These are phyloP conservation scores for Dicyrtoma fusca DNA, from an alignment of 2,888 invertebrate species.

Conservation along the genomic window DNA sequence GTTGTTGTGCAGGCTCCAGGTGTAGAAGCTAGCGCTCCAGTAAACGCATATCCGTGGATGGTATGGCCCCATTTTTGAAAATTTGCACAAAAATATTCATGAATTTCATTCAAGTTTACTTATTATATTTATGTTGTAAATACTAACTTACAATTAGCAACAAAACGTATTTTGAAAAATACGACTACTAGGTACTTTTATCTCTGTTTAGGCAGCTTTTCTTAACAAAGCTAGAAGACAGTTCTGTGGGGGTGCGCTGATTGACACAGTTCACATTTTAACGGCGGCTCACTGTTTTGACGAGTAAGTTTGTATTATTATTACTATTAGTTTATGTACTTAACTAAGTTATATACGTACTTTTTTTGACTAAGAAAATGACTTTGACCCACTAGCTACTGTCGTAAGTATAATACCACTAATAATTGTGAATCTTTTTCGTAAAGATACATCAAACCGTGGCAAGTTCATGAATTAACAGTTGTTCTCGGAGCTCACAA, in stretches of 20 bases:
- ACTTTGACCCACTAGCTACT: no score
- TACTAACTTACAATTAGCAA: no score
- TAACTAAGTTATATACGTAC: background rate
- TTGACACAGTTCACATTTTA: slow-evolving; percentile 69
- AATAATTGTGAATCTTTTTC: background rate
- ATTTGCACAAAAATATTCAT: slow-evolving; percentile 10
- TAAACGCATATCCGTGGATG: slow-evolving; percentile 50
- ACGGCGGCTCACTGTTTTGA: slow-evolving; percentile 90
- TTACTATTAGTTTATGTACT: background rate
- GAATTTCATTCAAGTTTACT: background rate
- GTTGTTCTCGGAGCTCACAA: slow-evolving; percentile 84
- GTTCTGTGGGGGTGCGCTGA: slow-evolving; percentile 48
- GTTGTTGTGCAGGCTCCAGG: slow-evolving; percentile 14
- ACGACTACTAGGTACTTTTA: no score
- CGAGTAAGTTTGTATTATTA: slow-evolving; percentile 67
- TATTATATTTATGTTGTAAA: no score
- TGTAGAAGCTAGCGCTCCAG: slow-evolving; percentile 15
- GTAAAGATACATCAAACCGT: slow-evolving; percentile 62
- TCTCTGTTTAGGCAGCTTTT: slow-evolving; percentile 44
- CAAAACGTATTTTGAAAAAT: background rate
- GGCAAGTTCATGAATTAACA: slow-evolving; percentile 81
- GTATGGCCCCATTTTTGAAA: slow-evolving; percentile 27
- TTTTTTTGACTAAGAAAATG: background rate
- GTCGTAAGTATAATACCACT: background rate
- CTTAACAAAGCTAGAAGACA: slow-evolving; percentile 41